Base-by-base conservation (phyloP, 2,797 vertebrate genomes). In the Enteromius afrohamiltoni region DNA sequence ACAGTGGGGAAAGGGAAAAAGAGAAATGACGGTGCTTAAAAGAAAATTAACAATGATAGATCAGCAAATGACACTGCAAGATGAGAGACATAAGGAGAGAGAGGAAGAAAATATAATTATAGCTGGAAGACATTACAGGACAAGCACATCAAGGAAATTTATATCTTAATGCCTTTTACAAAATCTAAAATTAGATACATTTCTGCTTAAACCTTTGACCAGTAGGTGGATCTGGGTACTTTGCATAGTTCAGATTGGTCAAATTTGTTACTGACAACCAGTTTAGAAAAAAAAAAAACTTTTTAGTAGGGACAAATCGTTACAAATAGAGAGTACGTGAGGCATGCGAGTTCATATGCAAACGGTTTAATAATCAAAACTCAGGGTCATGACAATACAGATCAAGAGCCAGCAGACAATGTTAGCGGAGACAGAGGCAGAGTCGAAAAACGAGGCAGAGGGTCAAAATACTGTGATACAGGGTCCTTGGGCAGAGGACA, bases 31-130 rank as follows among this genome's bases (percentile, higher is more conserved):
- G 1, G 49, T 19, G 31, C 34, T 45, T 83, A 62, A 74, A 70
- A 67, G 73, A 74, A 31, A 34, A 34, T 26, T 29, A 23, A 40
- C 34, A 65, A 40, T 47, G 70, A 83, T 37, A 64, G 64, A 75
- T 79, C 42, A 53, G 45, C 11, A 65, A 69, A 53, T 65, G n/a
- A 60, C 34, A 64, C 51, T n/a, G 19, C 19, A 40, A 47, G n/a
- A 55, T 47, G 23, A 51, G 23, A 53, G 14, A 65, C 0, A 55
- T 29, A 77, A 19, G 49, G 53, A 31, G 58, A 9, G 79, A 49
- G 64, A 31, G 62, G 45, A 55, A 58, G 45, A 64, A 62, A 55
- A 49, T 58, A 40, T 23, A 34, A 64, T 60, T 45, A 29, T 42
- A 80, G 45, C 42, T 55, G 1, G 13, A 60, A 68, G 34, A 67